Evolutionary conservation across 2,888 invertebrate species (phyloP).

Genomic region (Calameuta filiformis): DNA sequence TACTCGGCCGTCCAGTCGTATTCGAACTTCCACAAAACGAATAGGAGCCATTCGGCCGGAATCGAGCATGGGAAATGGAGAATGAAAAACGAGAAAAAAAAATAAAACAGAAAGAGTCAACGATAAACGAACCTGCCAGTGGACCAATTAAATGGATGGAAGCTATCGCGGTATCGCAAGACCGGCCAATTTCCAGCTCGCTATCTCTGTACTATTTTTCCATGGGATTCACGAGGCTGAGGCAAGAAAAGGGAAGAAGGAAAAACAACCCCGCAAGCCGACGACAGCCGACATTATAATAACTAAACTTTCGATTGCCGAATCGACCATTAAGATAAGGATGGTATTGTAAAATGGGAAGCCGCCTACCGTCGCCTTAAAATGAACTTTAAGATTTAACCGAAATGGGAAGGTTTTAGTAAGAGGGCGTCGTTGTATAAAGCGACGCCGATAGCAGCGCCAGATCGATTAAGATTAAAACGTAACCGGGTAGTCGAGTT

Average conservation of each 20-base stretch:
- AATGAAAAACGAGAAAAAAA: neutral
- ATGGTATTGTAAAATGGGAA: constrained; percentile 2
- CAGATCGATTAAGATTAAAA: constrained; percentile 54
- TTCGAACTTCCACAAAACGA: neutral
- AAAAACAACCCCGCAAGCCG: neutral
- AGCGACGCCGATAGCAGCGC: constrained; percentile 23
- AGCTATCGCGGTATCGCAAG: constrained; percentile 7
- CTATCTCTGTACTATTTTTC: constrained; percentile 40
- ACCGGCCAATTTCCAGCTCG: constrained; percentile 35
- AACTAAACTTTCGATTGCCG: constrained; percentile 57
- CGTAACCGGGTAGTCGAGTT: constrained; percentile 26
- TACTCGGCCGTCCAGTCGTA: neutral
- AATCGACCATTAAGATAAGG: constrained; percentile 52
- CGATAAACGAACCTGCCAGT: neutral
- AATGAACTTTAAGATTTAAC: constrained; percentile 33
- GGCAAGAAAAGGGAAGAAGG: constrained; percentile 2
- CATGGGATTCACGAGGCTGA: constrained; percentile 23
- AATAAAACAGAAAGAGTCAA: neutral
- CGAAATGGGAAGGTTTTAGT: constrained; percentile 18
- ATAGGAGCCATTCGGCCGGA: neutral
- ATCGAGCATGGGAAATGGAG: neutral
- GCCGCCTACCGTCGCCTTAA: constrained; percentile 23
- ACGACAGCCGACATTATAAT: constrained; percentile 44
- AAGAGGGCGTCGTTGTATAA: constrained; percentile 5
- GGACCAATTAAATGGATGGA: neutral